Evolutionary conservation across 92 coral and sea anemone species (phyloP), one percentile per base, ranked within the genome.

Genomic region (Ricordea florida): DNA sequence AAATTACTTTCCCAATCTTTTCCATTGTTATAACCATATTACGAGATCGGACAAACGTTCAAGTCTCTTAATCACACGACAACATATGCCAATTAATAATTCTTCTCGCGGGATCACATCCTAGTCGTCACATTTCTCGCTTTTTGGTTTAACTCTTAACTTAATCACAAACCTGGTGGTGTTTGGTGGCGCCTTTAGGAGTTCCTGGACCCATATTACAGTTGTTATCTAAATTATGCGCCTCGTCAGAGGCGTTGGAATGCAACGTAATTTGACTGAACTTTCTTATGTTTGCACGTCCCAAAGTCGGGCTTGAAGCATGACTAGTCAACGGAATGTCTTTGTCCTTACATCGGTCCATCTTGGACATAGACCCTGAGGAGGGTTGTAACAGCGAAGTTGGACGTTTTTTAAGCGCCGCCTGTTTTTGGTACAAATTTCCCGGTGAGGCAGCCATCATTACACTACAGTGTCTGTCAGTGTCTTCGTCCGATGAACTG

Each of bases 391-490:
- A 14, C 41, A 27, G 34, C 1, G 61, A 48, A 10, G 74, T 49
- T 6, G 25, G 77, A 6, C 64, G 31, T 43, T 70, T 70, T 37
- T 70, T 53, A 2, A 70, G 30, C 14, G 53, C n/a, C n/a, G n/a
- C 40, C 37, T 70, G 65, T 15, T 70, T 70, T 13, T 70, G 77
- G 23, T 70, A 53, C 53, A 70, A 52, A 38, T 41, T 70, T 55
- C 40, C 66, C 3, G 65, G 77, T 27, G 77, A 53, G 0, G 77
- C 21, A 1, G 76, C 66, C 77, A 70, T 70, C 5, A 4, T 58
- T 3, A 33, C 20, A 21, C 34, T 0, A 34, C 14, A 2, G n/a
- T 10, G 10, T 13, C 14, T 10, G 24, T 7, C 4, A 2, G 7
- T 8, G 0, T 8, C n/a, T 4, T 2, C 15, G 4, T 25, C 10